phyloP scores from a whole-genome alignment of 2,113 vertebrate species.

The Barbus barbus region DNA sequence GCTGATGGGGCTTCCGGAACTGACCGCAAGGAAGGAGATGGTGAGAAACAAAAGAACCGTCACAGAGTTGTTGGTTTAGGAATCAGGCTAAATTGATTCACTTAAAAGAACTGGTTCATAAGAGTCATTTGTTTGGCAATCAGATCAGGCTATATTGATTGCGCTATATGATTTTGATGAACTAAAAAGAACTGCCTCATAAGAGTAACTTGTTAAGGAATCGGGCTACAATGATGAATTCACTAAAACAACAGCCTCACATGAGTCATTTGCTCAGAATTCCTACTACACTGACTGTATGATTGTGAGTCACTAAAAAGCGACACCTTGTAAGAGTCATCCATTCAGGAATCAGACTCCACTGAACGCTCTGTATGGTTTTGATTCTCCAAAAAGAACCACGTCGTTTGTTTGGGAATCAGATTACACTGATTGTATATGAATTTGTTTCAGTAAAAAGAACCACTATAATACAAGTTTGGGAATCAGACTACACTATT shows the following conservation, averaged over 20 bases:
- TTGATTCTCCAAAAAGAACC: too few species aligned
- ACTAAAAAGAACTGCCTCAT: too few species aligned
- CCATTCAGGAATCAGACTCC: too few species aligned
- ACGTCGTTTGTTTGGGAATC: background rate
- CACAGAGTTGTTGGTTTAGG: background rate
- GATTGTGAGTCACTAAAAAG: background rate
- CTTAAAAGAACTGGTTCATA: background rate
- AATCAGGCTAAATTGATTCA: background rate
- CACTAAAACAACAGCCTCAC: background rate
- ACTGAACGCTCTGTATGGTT: too few species aligned
- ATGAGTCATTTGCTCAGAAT: background rate
- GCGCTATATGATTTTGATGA: too few species aligned
- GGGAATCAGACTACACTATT: too few species aligned
- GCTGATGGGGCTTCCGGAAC: constrained; percentile 88
- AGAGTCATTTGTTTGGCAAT: background rate
- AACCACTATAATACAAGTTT: too few species aligned
- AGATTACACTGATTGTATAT: background rate
- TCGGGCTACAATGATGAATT: background rate
- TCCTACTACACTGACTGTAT: background rate
- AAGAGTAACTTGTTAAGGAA: too few species aligned
- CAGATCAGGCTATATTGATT: too few species aligned
- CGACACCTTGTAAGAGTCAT: too few species aligned
- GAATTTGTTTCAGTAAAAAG: too few species aligned
- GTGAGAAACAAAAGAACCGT: constrained; percentile 1
- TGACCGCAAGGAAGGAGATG: constrained; percentile 92